Conservation (phyloP, 2,888 invertebrate species). For the Apoda limacodes region DNA sequence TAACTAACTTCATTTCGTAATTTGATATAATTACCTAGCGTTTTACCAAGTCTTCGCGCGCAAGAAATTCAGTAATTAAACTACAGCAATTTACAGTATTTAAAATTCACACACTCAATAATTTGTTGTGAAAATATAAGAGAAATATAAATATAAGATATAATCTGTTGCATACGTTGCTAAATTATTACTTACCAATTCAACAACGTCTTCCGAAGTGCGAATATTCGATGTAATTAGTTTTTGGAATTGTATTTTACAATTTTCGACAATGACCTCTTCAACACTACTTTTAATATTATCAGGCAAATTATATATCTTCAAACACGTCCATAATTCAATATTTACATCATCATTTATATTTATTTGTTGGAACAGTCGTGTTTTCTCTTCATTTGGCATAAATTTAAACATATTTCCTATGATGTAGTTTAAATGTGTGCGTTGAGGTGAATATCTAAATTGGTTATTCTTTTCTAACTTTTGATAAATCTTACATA, state of each 20-base stretch:
- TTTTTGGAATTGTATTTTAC: slow-evolving; percentile 21
- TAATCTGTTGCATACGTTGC: too few relatives aligned
- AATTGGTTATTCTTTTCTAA: slow-evolving; percentile 29
- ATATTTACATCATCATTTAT: slow-evolving; percentile 29
- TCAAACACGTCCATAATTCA: slow-evolving; percentile 33
- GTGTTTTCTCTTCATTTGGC: slow-evolving; percentile 31
- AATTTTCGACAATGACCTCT: slow-evolving; percentile 24
- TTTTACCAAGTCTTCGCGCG: too few relatives aligned
- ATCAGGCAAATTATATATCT: slow-evolving; percentile 31
- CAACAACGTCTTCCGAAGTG: slow-evolving; percentile 15
- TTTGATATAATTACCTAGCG: too few relatives aligned
- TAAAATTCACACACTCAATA: too few relatives aligned
- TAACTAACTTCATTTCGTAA: too few relatives aligned
- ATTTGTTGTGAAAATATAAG: too few relatives aligned
- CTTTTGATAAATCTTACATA: slow-evolving; percentile 38
- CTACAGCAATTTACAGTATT: too few relatives aligned
- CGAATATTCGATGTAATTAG: slow-evolving; percentile 8
- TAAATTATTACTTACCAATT: slow-evolving; percentile 18
- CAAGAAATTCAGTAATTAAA: too few relatives aligned
- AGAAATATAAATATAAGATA: too few relatives aligned
- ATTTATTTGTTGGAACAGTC: slow-evolving; percentile 30
- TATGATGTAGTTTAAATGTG: slow-evolving; percentile 33
- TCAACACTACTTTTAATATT: slow-evolving; percentile 25
- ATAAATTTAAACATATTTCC: slow-evolving; percentile 31
- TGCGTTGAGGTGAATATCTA: slow-evolving; percentile 34